phyloP scores from a whole-genome alignment of 2,888 invertebrate genomes.

The Sphaerolaimus hirsutus region DNA sequence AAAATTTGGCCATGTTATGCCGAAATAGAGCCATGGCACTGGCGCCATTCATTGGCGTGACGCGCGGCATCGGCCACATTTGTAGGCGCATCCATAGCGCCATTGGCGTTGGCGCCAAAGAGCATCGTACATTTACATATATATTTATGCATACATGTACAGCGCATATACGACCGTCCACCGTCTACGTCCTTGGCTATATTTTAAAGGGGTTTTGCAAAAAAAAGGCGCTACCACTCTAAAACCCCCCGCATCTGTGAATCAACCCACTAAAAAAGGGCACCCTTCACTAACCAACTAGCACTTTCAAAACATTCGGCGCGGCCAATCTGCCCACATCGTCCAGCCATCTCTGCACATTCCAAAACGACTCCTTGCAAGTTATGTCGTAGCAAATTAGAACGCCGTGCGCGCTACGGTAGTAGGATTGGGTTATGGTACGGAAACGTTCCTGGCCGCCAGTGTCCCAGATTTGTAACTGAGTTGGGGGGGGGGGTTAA shows the following conservation, averaged over 20 bases:
- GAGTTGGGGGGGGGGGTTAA: constrained; percentile 12
- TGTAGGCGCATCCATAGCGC: too few relatives aligned
- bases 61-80: too few relatives aligned
- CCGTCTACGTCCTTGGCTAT: not conserved
- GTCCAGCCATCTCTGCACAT: constrained; percentile 77
- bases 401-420: constrained; percentile 83
- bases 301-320: constrained; percentile 59
- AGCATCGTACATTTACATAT: too few relatives aligned
- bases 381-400: constrained; percentile 91
- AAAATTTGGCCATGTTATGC: too few relatives aligned
- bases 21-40: too few relatives aligned
- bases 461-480: constrained; percentile 89
- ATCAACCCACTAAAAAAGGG: not conserved
- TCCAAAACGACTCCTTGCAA: constrained; percentile 65
- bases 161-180: not conserved
- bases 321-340: constrained; percentile 81
- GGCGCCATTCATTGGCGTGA: too few relatives aligned
- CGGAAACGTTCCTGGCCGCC: constrained; percentile 86
- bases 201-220: not conserved
- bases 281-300: constrained; percentile 57
- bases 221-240: not conserved
- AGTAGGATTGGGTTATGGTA: constrained; percentile 77
- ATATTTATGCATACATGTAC: too few relatives aligned
- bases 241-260: not conserved
- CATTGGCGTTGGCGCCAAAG: too few relatives aligned